Evolutionary conservation across 2,888 invertebrate species (phyloP).

Genomic region (Meghimatium bilineatum): DNA sequence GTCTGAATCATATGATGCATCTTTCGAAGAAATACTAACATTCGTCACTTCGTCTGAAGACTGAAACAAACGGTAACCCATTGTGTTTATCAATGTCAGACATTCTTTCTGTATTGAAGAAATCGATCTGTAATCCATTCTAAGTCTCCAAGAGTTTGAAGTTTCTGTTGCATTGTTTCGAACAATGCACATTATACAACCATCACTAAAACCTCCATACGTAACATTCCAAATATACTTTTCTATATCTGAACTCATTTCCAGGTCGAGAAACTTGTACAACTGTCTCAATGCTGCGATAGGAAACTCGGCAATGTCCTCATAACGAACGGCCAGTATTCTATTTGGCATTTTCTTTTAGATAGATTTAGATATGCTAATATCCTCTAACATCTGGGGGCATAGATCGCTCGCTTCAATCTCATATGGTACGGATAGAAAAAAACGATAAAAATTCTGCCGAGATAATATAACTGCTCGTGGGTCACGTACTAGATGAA

Average conservation of each 20-base stretch:
- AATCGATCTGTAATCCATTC: not conserved
- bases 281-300: slow-evolving; percentile 27
- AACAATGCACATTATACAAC: slow-evolving; percentile 19
- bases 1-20: not conserved
- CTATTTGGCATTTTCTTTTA: slow-evolving; percentile 21
- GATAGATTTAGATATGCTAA: slow-evolving; percentile 7
- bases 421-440: not conserved
- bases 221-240: slow-evolving; percentile 50
- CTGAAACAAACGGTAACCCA: not conserved
- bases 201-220: slow-evolving; percentile 15
- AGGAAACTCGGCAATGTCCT: slow-evolving; percentile 47
- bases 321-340: slow-evolving; percentile 48
- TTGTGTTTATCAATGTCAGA: not conserved
- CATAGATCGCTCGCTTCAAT: slow-evolving; percentile 11
- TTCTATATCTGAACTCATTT: not conserved
- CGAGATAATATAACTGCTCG: slow-evolving; percentile 41
- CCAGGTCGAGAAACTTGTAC: slow-evolving; percentile 40
- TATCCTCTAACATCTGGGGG: not conserved
- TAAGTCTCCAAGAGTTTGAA: slow-evolving; percentile 32
- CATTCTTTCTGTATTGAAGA: not conserved
- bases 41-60: not conserved
- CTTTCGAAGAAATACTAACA: not conserved
- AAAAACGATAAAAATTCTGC: slow-evolving; percentile 23
- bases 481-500: slow-evolving; percentile 51
- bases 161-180: slow-evolving; percentile 34